These are phyloP conservation scores for Nephrotoma guestfalica DNA, from an alignment of 2,888 invertebrate genomes.

Conservation along the genomic window DNA sequence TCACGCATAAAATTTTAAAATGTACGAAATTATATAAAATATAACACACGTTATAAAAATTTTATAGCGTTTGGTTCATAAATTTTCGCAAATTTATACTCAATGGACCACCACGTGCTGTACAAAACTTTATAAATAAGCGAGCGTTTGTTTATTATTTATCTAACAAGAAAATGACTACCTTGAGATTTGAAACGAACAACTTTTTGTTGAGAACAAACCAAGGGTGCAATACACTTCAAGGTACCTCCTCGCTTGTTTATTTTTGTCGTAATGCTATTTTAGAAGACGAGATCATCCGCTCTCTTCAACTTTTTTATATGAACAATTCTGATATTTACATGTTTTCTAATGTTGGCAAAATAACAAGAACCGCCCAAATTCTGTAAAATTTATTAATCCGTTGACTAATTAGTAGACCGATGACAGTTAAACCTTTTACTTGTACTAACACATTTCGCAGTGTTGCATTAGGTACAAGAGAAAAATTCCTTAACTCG, in stretches of 20 bases:
- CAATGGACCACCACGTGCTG: no score
- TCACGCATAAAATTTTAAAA: not conserved
- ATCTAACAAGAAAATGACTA: not conserved
- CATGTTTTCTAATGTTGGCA: not conserved
- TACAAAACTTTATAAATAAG: no score
- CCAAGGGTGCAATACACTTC: not conserved
- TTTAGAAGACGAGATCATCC: not conserved
- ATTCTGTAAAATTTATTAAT: not conserved
- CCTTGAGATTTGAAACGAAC: not conserved
- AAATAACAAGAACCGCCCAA: not conserved
- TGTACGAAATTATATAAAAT: not conserved
- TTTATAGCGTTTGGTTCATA: not conserved
- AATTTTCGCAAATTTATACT: no score
- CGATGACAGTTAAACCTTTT: not conserved
- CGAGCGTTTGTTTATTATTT: not conserved
- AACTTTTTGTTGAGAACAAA: no score
- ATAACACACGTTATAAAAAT: not conserved
- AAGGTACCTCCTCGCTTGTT: not conserved
- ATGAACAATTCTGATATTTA: not conserved
- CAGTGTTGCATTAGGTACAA: no score
- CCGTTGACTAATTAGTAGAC: not conserved
- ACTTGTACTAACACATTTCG: not conserved
- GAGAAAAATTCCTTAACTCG: not conserved
- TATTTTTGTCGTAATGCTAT: no score
- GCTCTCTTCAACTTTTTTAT: not conserved